A percentile compares a stretch with the other conserved stretches of the same genome.
These are phyloP conservation scores for Bombus consobrinus DNA, from an alignment of 1,140 invertebrate species.

Conservation along the genomic window DNA sequence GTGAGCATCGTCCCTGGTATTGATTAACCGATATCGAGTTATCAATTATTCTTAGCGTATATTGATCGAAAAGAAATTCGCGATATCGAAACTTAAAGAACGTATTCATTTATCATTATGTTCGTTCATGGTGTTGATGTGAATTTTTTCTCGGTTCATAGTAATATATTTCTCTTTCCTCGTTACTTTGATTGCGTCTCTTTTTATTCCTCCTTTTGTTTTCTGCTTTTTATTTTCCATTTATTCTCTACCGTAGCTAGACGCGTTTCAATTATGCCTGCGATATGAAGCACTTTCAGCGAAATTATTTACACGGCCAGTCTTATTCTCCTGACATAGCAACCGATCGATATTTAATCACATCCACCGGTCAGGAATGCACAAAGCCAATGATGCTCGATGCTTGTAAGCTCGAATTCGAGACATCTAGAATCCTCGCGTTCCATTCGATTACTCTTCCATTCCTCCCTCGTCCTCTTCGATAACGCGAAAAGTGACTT, in stretches of 20 bases:
- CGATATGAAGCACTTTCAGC: neutral
- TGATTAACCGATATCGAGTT: slow-evolving; percentile 46
- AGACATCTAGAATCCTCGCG: neutral
- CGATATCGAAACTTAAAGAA: slow-evolving; percentile 15
- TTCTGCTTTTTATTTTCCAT: too few relatives aligned
- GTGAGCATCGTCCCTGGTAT: neutral
- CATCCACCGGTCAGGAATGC: neutral
- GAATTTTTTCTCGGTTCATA: neutral
- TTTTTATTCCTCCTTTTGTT: too few relatives aligned
- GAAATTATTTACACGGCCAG: slow-evolving; percentile 30
- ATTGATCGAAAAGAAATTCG: neutral
- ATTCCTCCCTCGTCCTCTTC: neutral
- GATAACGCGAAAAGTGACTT: slow-evolving; percentile 4
- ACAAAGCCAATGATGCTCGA: neutral
- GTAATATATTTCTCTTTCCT: neutral
- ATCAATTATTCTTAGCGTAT: slow-evolving; percentile 39
- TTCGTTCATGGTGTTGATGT: neutral
- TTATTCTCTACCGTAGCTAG: neutral
- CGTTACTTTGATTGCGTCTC: neutral
- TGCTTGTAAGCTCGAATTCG: neutral
- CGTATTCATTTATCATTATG: neutral
- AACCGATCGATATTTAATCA: slow-evolving; percentile 40
- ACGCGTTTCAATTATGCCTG: neutral
- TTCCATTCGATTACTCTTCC: neutral
- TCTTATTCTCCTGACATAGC: neutral